These are phyloP conservation scores for Agriotes lineatus DNA, from an alignment of 2,888 invertebrate genomes.

Conservation along the genomic window DNA sequence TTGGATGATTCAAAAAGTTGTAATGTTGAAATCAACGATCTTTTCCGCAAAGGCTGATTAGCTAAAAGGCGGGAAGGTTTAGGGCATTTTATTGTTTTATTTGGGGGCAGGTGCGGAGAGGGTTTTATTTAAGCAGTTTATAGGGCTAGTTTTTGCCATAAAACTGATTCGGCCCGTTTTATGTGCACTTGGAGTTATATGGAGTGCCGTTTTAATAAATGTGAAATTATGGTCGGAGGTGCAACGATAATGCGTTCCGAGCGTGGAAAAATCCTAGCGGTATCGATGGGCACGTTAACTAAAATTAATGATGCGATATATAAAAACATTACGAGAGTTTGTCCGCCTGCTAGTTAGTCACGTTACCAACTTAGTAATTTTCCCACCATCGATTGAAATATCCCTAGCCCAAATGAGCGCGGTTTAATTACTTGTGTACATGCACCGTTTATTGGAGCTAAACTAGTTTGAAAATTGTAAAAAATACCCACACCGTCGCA, in stretches of 20 bases:
- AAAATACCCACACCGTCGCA: conserved; percentile 4
- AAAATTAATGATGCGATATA: conserved; percentile 61
- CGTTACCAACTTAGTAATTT: conserved; percentile 60
- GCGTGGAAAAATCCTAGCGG: conserved; percentile 16
- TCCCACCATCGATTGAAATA: conserved; percentile 63
- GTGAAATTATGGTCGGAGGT: conserved; percentile 15
- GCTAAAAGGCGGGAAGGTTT: too few species aligned
- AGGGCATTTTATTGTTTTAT: conserved; percentile 23
- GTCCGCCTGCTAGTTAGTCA: conserved; percentile 64
- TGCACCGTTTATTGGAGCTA: conserved; percentile 29
- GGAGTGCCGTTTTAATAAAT: conserved; percentile 13
- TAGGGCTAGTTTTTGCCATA: conserved; percentile 36
- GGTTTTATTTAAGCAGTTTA: conserved; percentile 31
- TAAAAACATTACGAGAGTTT: conserved; percentile 61
- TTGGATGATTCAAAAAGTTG: too few species aligned
- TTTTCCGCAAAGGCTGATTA: too few species aligned
- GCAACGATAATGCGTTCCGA: conserved; percentile 3
- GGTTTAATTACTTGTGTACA: conserved; percentile 37
- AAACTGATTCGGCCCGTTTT: conserved; percentile 27
- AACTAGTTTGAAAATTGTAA: conserved; percentile 24
- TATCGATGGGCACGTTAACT: conserved; percentile 56
- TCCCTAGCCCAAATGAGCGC: conserved; percentile 47
- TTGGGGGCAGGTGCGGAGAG: conserved; percentile 21
- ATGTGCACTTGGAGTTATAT: conserved; percentile 6
- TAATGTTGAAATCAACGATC: too few species aligned